Conservation (phyloP, 2,113 vertebrate species). For the Amphilophus citrinellus region DNA sequence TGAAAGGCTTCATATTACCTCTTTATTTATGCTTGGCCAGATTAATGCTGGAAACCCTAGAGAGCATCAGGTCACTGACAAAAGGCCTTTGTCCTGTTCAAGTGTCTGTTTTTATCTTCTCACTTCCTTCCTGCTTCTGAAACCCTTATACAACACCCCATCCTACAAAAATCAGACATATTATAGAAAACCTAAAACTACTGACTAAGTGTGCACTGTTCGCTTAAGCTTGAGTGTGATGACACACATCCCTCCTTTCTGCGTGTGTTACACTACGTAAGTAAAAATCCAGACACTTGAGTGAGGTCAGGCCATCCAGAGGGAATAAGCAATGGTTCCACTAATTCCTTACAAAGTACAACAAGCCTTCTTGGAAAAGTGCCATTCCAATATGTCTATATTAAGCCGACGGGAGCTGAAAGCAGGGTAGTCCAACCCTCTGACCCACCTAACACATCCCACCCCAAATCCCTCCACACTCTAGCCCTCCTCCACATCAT, state of each 20-base stretch:
- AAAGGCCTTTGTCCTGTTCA: constrained; percentile 89
- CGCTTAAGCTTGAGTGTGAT: constrained; percentile 28
- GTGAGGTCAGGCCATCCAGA: constrained; percentile 87
- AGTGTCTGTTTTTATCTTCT: constrained; percentile 73
- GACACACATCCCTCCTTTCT: constrained; percentile 46
- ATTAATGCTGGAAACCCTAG: constrained; percentile 53
- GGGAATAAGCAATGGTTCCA: constrained; percentile 91
- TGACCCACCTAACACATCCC: constrained; percentile 44
- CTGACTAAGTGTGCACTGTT: constrained; percentile 85
- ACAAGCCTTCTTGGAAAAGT: constrained; percentile 89
- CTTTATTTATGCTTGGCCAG: constrained; percentile 68
- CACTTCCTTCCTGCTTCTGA: constrained; percentile 73
- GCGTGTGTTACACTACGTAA: constrained; percentile 27
- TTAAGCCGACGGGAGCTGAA: constrained; percentile 77
- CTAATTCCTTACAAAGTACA: constrained; percentile 89
- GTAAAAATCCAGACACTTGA: constrained; percentile 87
- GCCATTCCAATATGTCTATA: constrained; percentile 88
- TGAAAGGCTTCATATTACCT: constrained; percentile 68
- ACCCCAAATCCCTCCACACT: constrained; percentile 60
- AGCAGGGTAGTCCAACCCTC: constrained; percentile 66
- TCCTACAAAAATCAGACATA: constrained; percentile 85
- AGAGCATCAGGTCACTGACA: constrained; percentile 84
- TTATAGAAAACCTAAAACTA: constrained; percentile 74
- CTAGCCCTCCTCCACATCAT: constrained; percentile 24
- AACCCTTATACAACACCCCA: constrained; percentile 32